Conservation (phyloP, 2,113 vertebrate species). For the Triplophysa siluroides region DNA sequence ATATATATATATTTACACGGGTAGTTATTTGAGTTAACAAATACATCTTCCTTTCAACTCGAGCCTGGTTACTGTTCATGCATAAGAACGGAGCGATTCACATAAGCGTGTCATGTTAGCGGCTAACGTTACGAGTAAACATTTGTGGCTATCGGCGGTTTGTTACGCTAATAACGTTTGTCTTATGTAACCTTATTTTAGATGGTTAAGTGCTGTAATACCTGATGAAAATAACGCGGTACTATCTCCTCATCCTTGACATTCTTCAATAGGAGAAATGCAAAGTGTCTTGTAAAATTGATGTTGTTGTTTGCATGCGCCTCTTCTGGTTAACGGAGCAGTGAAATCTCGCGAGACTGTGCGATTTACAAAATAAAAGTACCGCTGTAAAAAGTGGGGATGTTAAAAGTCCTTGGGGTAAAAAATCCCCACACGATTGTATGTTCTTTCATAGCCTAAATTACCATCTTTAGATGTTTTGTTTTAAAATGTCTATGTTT, state of each 20-base stretch:
- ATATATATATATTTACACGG: background rate
- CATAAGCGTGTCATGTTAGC: conserved; percentile 14
- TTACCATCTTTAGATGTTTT: background rate
- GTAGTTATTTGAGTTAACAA: background rate
- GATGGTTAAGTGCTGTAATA: background rate
- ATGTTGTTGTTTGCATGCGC: background rate
- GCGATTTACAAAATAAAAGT: conserved; percentile 11
- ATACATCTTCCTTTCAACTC: background rate
- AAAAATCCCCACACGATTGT: too few relatives aligned
- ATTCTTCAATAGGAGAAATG: background rate
- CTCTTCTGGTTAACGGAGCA: background rate
- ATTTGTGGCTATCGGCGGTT: background rate
- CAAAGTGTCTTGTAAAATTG: background rate
- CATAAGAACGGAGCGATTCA: background rate
- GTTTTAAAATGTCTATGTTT: background rate
- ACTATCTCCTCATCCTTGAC: conserved; percentile 42
- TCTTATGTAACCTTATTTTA: background rate
- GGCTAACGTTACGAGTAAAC: conserved; percentile 29
- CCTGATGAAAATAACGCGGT: conserved; percentile 20
- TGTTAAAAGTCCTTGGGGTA: too few relatives aligned
- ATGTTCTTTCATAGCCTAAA: background rate
- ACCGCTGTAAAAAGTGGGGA: too few relatives aligned
- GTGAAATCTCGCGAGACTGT: conserved; percentile 14
- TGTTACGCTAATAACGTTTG: background rate
- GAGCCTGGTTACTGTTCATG: background rate